phyloP scores from a whole-genome alignment of 2,797 vertebrate species.

The Phyllotis vaccarum region DNA sequence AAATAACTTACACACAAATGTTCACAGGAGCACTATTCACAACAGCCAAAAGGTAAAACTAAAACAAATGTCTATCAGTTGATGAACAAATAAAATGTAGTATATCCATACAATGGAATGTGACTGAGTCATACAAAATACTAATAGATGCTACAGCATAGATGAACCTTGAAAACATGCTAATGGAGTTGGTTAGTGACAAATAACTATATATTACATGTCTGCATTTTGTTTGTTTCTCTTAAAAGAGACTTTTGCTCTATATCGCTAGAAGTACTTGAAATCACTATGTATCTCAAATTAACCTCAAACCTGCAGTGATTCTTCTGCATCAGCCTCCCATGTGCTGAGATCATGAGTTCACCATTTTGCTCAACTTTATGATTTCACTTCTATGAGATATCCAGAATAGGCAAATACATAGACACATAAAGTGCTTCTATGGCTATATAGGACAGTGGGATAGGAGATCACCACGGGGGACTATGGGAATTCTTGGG shows the following conservation, averaged over 20 bases:
- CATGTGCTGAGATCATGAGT: neutral
- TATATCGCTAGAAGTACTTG: neutral
- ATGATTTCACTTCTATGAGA: constrained; percentile 34
- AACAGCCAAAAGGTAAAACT: constrained; percentile 1
- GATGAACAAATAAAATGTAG: constrained; percentile 48
- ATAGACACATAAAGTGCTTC: neutral
- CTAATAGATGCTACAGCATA: neutral
- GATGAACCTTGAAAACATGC: constrained; percentile 22
- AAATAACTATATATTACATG: neutral
- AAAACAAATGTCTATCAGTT: constrained; percentile 17
- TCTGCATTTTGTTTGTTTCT: neutral
- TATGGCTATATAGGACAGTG: neutral
- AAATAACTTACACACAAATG: constrained; percentile 8
- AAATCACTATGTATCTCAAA: neutral
- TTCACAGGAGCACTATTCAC: constrained; percentile 27
- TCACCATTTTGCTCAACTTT: neutral
- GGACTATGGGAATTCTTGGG: neutral
- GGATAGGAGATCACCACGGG: neutral
- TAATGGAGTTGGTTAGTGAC: neutral
- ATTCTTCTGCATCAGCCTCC: neutral
- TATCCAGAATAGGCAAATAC: constrained; percentile 2
- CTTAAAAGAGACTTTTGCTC: neutral
- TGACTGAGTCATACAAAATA: neutral
- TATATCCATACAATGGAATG: neutral
- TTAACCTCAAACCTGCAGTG: neutral